These are phyloP conservation scores for Gastrophryne carolinensis DNA, from an alignment of 2,797 vertebrate genomes.

Conservation along the genomic window DNA sequence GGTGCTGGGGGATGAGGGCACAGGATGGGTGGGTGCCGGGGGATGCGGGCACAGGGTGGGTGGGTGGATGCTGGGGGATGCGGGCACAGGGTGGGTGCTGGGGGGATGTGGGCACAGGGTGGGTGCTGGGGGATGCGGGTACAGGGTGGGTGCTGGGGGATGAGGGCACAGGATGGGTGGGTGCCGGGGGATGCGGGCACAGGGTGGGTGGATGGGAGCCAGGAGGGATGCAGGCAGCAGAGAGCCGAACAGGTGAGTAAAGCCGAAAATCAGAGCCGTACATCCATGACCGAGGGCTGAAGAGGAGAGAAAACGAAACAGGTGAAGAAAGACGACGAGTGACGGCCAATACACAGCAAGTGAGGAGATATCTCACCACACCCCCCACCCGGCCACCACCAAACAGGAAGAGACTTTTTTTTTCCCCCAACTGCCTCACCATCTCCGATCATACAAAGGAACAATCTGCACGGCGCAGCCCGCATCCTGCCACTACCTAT, in stretches of 20 bases:
- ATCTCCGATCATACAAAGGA: background rate
- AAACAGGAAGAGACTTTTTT: background rate
- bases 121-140: too few species aligned
- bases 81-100: too few species aligned
- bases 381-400: background rate
- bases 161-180: too few species aligned
- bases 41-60: background rate
- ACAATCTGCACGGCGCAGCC: background rate
- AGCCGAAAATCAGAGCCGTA: background rate
- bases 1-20: too few species aligned
- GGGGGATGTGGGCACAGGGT: too few species aligned
- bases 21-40: background rate
- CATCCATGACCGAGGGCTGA: background rate
- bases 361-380: background rate
- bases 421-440: background rate
- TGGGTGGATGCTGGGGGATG: background rate
- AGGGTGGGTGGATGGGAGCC: too few species aligned
- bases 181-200: too few species aligned
- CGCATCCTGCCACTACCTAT: conserved; percentile 1
- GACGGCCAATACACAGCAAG: background rate
- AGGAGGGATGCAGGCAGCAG: too few species aligned
- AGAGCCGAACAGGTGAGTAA: too few species aligned
- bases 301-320: background rate
- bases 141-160: too few species aligned
- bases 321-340: background rate